These are phyloP conservation scores for Zosterops lateralis DNA, from an alignment of 2,113 vertebrate genomes.

Conservation along the genomic window DNA sequence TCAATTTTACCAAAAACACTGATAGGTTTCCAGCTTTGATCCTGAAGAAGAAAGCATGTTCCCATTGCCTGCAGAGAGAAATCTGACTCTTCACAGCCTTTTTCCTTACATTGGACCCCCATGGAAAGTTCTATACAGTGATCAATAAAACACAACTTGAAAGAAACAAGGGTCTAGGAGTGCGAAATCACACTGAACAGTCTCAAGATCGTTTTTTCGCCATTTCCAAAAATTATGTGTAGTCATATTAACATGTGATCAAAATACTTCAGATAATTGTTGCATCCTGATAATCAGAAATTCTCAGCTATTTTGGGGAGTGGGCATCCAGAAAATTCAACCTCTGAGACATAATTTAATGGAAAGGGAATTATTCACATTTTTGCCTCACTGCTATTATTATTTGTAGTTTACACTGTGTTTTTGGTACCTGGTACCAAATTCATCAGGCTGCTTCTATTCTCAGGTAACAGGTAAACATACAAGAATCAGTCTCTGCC, in stretches of 20 bases:
- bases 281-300: neutral
- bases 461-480: neutral
- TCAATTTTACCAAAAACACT: neutral
- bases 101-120: neutral
- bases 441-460: neutral
- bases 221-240: neutral
- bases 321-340: neutral
- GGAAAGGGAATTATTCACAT: neutral
- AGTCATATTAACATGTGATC: neutral
- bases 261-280: neutral
- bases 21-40: neutral
- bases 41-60: neutral
- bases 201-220: neutral
- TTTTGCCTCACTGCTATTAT: neutral
- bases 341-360: neutral
- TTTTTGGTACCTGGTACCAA: neutral
- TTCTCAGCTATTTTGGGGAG: neutral
- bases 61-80: neutral
- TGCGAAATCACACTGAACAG: neutral
- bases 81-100: neutral
- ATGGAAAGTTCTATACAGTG: neutral
- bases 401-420: neutral
- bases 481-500: neutral
- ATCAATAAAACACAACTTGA: neutral
- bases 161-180: neutral